Evolutionary conservation across 2,113 vertebrate species (phyloP).

Genomic region (Pampusana beccarii): DNA sequence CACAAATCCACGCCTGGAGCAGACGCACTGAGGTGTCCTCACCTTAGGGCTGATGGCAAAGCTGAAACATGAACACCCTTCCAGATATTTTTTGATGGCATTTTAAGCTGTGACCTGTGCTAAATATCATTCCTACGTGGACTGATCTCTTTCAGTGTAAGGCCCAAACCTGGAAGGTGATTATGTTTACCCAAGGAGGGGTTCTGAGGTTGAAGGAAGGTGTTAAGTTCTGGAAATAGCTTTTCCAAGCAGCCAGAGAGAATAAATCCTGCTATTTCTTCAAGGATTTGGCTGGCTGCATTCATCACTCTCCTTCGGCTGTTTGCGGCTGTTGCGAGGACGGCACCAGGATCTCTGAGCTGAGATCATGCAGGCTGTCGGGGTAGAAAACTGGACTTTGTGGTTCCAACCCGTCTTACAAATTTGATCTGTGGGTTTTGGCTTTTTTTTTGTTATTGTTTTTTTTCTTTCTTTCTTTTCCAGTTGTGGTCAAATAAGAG

Average conservation of each 20-base stretch:
- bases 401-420: neutral
- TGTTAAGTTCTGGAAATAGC: slow-evolving; percentile 39
- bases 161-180: slow-evolving; percentile 29
- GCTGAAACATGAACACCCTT: neutral
- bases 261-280: neutral
- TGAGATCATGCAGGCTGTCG: neutral
- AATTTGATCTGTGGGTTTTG: slow-evolving; percentile 24
- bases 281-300: accelerated
- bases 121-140: neutral
- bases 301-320: neutral
- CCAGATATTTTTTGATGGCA: neutral
- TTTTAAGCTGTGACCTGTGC: neutral
- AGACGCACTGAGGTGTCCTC: neutral
- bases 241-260: slow-evolving; percentile 17
- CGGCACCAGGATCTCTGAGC: neutral
- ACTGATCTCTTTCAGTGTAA: neutral
- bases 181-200: slow-evolving; percentile 51
- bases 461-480: slow-evolving; percentile 28
- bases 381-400: neutral
- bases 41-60: neutral
- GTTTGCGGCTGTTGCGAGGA: neutral
- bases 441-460: neutral
- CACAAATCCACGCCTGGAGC: neutral
- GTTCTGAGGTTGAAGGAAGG: slow-evolving; percentile 36
- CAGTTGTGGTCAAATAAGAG: slow-evolving; percentile 33